These are phyloP conservation scores for Clytia hemisphaerica DNA, from an alignment of 30 jellyfish, hydroid and myxozoan species.

Conservation along the genomic window DNA sequence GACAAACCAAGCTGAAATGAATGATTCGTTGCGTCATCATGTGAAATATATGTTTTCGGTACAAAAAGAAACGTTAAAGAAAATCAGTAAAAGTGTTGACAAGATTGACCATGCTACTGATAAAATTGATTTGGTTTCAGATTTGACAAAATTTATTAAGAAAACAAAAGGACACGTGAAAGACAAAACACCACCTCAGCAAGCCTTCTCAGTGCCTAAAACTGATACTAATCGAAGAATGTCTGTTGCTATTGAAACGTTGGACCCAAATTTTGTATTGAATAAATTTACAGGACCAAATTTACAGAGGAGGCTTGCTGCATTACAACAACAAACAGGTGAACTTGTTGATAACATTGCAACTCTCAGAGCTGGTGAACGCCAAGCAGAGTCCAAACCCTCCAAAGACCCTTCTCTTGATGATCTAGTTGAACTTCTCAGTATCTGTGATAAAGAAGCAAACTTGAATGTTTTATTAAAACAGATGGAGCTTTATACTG, in stretches of 20 bases:
- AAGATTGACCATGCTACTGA: conserved; percentile 35
- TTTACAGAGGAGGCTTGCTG: conserved; percentile 28
- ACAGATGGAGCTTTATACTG: conserved; percentile 71
- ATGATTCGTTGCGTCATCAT: conserved; percentile 42
- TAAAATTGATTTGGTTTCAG: conserved; percentile 31
- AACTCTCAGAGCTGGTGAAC: conserved; percentile 19
- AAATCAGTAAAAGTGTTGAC: conserved; percentile 10
- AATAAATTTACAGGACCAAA: conserved; percentile 33
- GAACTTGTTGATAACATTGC: conserved; percentile 26
- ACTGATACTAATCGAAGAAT: conserved; percentile 3
- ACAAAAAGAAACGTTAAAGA: conserved; percentile 27
- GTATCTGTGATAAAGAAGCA: conserved; percentile 40
- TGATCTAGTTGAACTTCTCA: conserved; percentile 12
- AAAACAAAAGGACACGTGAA: not conserved
- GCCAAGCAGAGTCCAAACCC: not conserved
- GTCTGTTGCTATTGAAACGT: not conserved
- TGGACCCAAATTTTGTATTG: conserved; percentile 17
- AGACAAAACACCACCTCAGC: conserved; percentile 27
- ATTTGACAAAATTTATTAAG: conserved; percentile 17
- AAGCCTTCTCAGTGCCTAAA: not conserved
- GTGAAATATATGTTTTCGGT: conserved; percentile 33
- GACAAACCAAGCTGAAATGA: conserved; percentile 21
- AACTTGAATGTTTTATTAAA: conserved; percentile 19
- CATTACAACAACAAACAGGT: conserved; percentile 24
- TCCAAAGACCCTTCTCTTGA: conserved; percentile 18